A percentile compares a stretch with the other conserved stretches of the same genome.
These are phyloP conservation scores for Sarcophaga bullata DNA, from an alignment of 1,140 invertebrate species.

Conservation along the genomic window DNA sequence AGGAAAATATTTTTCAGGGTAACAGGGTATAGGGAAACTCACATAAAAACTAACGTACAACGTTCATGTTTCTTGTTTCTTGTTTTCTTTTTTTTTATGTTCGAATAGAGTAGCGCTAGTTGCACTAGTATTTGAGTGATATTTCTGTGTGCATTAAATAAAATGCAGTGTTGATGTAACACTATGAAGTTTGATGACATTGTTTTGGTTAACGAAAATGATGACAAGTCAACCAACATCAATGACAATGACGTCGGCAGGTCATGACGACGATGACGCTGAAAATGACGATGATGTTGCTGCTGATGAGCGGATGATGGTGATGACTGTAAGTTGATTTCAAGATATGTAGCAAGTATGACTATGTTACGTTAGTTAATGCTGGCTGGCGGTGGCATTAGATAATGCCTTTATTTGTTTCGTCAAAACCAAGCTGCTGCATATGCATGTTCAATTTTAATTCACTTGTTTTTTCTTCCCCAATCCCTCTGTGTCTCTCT, in stretches of 20 bases:
- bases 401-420: conserved; percentile 28
- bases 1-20: not conserved
- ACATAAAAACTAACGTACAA: conserved; percentile 14
- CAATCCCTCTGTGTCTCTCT: no score
- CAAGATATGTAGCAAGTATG: no score
- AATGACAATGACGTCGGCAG: not conserved
- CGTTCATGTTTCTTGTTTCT: not conserved
- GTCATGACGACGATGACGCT: not conserved
- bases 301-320: not conserved
- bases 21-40: not conserved
- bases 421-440: not conserved
- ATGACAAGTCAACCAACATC: conserved; percentile 8
- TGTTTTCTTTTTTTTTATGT: not conserved
- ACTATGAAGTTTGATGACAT: conserved; percentile 38
- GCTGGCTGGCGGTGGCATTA: conserved; percentile 27
- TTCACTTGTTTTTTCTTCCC: no score
- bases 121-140: no score
- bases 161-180: conserved; percentile 30
- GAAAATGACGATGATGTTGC: not conserved
- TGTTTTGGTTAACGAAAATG: conserved; percentile 32
- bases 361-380: not conserved
- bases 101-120: no score
- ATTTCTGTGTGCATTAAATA: not conserved
- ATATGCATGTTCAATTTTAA: not conserved
- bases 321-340: not conserved